Evolutionary conservation across 2,113 vertebrate species (phyloP), one percentile per base, ranked within the genome.

Genomic region (Phycodurus eques): DNA sequence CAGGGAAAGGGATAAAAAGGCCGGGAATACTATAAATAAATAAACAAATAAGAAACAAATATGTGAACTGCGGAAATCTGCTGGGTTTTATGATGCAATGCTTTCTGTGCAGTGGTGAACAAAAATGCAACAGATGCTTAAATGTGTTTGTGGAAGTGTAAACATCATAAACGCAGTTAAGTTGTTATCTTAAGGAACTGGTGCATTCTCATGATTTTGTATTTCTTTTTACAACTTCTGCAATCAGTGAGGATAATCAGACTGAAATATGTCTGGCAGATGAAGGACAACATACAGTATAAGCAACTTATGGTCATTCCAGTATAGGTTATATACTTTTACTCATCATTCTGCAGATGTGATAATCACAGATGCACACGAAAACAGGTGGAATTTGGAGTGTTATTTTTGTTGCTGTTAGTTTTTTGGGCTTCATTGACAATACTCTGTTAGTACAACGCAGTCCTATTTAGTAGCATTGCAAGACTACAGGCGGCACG

Each of bases 71-170:
- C 84, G 57, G 75, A 81, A 75, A 74, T 56, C 78, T 63, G 60
- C 75, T 57, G 31, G 12, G 67, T 68, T 85, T 81, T 71, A 77
- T 72, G 79, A 56, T 72, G 72, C 56, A 53, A 6, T 71, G 73
- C 84, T 81, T 84, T 75, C 71, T 67, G 57, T 20, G 3, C 74
- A 33, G 77, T 74, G 78, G 81, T 13, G 71, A 88, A 86, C 78
- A 85, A 72, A 59, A 60, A 79, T 71, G 68, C 80, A 78, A 69
- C 84, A 90, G 80, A 90, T 72, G 85, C 80, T 88, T 72, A 68
- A 60, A 83, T 73, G 79, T 43, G 62, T 79, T 72, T 84, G 72
- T 13, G 53, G 73, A 65, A 68, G 57, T 75, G 6, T 63, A 62
- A 7, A 20, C 63, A 57, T 62, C 22, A 6, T 66, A 64, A 5